phyloP scores from a whole-genome alignment of 2,888 invertebrate species.

The Stenodema calcarata region DNA sequence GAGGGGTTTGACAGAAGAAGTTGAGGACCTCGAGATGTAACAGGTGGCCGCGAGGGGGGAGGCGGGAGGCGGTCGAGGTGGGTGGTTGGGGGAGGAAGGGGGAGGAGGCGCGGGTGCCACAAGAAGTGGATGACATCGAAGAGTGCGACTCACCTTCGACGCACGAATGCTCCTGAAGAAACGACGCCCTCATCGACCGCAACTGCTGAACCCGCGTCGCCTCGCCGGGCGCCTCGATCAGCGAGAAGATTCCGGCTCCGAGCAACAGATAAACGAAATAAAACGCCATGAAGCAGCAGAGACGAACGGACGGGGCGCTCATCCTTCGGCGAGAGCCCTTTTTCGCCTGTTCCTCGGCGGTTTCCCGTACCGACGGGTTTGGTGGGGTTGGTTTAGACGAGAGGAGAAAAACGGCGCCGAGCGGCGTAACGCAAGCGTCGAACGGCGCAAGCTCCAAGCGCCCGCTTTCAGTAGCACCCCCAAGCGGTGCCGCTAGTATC shows the following conservation, averaged over 20 bases:
- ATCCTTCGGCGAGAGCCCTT: not conserved
- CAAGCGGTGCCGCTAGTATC: conserved; percentile 5
- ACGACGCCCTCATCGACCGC: conserved; percentile 66
- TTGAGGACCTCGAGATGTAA: not conserved
- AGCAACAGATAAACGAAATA: conserved; percentile 69
- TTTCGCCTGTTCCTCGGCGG: not conserved
- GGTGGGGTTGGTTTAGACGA: not conserved
- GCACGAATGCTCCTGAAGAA: conserved; percentile 70
- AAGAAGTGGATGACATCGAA: not conserved
- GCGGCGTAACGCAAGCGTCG: not conserved
- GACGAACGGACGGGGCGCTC: conserved; percentile 61
- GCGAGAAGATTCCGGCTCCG: conserved; percentile 80
- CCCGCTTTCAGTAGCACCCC: not conserved
- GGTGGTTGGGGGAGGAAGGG: not conserved
- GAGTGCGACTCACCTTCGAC: conserved; percentile 68
- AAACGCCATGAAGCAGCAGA: conserved; percentile 63
- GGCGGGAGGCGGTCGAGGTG: not conserved
- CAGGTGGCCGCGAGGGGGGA: not conserved
- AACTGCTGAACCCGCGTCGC: conserved; percentile 67
- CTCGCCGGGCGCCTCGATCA: conserved; percentile 79
- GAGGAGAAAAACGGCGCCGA: not conserved
- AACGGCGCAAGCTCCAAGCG: not conserved
- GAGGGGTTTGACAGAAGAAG: not conserved
- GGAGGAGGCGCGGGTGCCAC: not conserved
- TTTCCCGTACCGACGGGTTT: no score